phyloP scores from a whole-genome alignment of 2,113 vertebrate genomes.

The Amblyornis subalaris region DNA sequence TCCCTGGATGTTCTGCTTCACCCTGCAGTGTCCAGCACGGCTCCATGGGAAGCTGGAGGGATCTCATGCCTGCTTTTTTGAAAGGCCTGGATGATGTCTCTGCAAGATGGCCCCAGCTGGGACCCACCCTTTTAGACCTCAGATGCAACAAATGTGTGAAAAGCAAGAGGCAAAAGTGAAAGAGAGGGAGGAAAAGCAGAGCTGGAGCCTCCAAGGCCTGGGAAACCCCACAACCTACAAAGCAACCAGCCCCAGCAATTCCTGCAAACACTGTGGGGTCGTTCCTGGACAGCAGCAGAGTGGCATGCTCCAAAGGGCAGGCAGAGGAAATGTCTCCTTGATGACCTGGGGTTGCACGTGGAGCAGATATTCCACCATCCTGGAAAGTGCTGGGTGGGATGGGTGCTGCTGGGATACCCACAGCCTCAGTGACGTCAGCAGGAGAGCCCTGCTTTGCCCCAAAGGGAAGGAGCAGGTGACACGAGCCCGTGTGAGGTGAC shows the following conservation, averaged over 20 bases:
- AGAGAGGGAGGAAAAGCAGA: not conserved
- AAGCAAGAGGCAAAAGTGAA: not conserved
- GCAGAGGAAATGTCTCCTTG: not conserved
- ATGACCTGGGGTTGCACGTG: not conserved
- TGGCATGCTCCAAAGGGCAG: not conserved
- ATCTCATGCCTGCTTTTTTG: not conserved
- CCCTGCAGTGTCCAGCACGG: not conserved
- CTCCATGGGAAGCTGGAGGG: not conserved
- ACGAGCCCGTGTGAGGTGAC: not conserved
- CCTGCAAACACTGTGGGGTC: not conserved
- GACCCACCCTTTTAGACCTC: not conserved
- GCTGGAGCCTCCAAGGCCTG: not conserved
- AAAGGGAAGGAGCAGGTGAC: not conserved
- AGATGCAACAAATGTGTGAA: not conserved
- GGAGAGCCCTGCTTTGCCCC: not conserved
- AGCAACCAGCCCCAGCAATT: not conserved
- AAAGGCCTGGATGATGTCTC: not conserved
- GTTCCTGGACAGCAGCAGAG: not conserved
- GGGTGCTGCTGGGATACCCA: not conserved
- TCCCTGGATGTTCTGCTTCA: not conserved
- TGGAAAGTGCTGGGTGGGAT: not conserved
- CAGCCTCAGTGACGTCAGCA: rapidly evolving
- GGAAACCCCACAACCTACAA: not conserved
- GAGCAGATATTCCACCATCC: not conserved
- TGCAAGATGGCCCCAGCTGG: not conserved